A percentile compares a stretch with the other conserved stretches of the same genome.
These are phyloP conservation scores for Taphrorychus bicolor DNA, from an alignment of 2,888 invertebrate species.

Conservation along the genomic window DNA sequence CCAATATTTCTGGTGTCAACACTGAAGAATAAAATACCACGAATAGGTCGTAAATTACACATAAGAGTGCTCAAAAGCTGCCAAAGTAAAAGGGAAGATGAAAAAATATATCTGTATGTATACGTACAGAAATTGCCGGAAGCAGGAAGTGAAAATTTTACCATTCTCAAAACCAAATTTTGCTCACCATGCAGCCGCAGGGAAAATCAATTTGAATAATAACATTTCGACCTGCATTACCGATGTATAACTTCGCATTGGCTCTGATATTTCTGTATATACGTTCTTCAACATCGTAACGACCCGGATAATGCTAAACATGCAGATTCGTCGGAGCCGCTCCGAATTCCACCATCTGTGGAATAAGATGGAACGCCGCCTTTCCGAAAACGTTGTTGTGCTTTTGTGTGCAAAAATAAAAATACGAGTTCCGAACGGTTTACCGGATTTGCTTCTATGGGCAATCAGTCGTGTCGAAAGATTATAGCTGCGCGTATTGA, in stretches of 20 bases:
- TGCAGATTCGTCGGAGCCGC: constrained; percentile 23
- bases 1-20: too few species aligned
- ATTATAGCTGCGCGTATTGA: too few species aligned
- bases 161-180: too few species aligned
- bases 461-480: constrained; percentile 21
- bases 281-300: constrained; percentile 14
- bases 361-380: constrained; percentile 28
- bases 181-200: too few species aligned
- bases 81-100: too few species aligned
- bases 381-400: constrained; percentile 17
- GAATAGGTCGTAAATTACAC: too few species aligned
- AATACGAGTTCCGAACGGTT: constrained; percentile 20
- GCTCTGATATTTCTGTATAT: constrained; percentile 14
- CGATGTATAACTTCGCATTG: not conserved
- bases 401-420: constrained; percentile 32
- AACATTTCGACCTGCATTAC: constrained; percentile 2
- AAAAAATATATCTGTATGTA: too few species aligned
- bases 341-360: constrained; percentile 27
- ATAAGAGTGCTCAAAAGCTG: too few species aligned
- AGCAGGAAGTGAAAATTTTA: too few species aligned
- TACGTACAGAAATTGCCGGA: too few species aligned
- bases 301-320: constrained; percentile 29
- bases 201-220: constrained; percentile 11
- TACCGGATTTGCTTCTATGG: constrained; percentile 13
- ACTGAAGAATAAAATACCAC: too few species aligned